Evolutionary conservation across 2,888 invertebrate genomes (phyloP), one percentile per base, ranked within the genome.

Genomic region (Drosophila kambysellisi): DNA sequence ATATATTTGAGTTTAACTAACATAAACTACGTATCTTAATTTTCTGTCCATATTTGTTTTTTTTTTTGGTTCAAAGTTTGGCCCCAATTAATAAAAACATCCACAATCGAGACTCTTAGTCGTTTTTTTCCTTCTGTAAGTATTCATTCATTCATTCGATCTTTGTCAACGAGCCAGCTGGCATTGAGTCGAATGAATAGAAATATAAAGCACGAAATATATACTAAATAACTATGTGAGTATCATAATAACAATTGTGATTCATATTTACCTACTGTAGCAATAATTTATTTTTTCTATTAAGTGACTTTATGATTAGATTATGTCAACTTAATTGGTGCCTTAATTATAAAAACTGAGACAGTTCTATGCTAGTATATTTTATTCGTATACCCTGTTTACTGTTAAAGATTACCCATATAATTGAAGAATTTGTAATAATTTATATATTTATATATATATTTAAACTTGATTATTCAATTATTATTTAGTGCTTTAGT

Each of bases 1-100:
- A 53, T 65, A 30, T 57, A 57, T 65, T 60, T 52, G 30, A 59
- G 29, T 54, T 59, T 76, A 33, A 63, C 15, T 11, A 37, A 29
- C 9, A n/a, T 32, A 39, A 41, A 43, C 12, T 32, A 7, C 11
- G 6, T 3, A 8, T 30, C 12, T 33, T 30, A 4, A 30, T n/a
- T 51, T 17, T 11, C 11, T 2, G 11, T 17, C 15, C 15, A 25
- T 29, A 0, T 15, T 6, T n/a, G n/a, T n/a, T 11, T 46, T 32
- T 12, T 11, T 17, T 30, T 51, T n/a, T 11, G 7, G 11, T n/a
- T 7, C 11, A n/a, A 8, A 20, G 0, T 15, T 33, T 4, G 11
- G 32, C 32, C 52, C 12, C 30, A 51, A 11, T 50, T 50, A 29
- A 50, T 50, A 29, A 52, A 52, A 4, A 20, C n/a, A n/a, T 4